These are phyloP conservation scores for Anoura caudifer DNA, from an alignment of 2,113 vertebrate genomes.

Conservation along the genomic window DNA sequence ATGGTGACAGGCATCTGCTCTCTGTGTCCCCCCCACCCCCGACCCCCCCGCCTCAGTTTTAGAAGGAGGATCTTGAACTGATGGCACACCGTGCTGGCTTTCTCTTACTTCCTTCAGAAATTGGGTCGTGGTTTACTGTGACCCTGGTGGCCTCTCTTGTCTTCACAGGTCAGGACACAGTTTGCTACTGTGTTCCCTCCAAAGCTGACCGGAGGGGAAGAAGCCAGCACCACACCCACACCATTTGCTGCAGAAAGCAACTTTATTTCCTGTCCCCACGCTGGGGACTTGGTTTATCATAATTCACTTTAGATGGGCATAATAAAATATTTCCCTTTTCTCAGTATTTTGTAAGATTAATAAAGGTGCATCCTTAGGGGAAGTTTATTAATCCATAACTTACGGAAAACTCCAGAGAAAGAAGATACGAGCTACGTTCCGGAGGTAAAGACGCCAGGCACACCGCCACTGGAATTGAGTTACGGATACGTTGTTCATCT, in stretches of 20 bases:
- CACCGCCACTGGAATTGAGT: slow-evolving; percentile 5
- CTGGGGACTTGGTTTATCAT: neutral
- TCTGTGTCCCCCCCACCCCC: neutral
- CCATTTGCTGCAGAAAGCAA: slow-evolving; percentile 29
- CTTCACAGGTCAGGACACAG: neutral
- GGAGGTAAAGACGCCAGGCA: neutral
- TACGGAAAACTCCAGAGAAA: slow-evolving; percentile 52
- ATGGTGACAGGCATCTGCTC: neutral
- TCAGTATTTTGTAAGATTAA: slow-evolving; percentile 59
- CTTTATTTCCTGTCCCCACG: slow-evolving; percentile 15
- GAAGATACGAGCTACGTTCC: slow-evolving; percentile 31
- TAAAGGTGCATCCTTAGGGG: slow-evolving; percentile 27
- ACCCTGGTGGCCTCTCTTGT: neutral
- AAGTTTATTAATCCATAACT: slow-evolving; percentile 63
- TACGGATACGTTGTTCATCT: neutral
- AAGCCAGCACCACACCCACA: neutral
- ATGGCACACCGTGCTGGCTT: neutral
- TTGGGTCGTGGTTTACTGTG: neutral
- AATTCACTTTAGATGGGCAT: slow-evolving; percentile 49
- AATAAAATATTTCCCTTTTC: slow-evolving; percentile 43
- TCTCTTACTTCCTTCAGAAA: neutral
- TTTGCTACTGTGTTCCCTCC: neutral
- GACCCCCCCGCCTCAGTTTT: neutral
- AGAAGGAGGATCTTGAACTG: neutral
- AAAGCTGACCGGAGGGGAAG: neutral